Conservation (phyloP, 2,113 vertebrate species). For the Typhlomys cinereus region DNA sequence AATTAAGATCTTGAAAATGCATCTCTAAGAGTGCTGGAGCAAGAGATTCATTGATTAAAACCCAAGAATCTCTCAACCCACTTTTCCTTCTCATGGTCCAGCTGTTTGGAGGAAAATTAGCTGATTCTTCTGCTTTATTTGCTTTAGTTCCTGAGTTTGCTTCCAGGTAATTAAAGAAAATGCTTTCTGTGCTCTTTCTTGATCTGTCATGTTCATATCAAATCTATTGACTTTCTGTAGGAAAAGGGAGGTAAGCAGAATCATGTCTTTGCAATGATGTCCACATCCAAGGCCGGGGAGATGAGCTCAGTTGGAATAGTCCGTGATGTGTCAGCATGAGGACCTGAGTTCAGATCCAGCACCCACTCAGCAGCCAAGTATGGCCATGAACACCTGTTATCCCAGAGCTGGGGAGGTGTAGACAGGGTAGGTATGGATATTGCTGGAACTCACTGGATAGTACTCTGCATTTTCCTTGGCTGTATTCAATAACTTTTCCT, state of each 20-base stretch:
- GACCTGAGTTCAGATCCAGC: not conserved
- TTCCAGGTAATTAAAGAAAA: constrained; percentile 47
- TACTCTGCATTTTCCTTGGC: not conserved
- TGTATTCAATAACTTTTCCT: not conserved
- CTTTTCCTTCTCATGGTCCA: not conserved
- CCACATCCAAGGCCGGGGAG: not conserved
- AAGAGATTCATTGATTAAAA: not conserved
- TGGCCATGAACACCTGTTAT: not conserved
- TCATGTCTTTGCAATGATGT: not conserved
- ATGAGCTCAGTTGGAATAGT: not conserved
- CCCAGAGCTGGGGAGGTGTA: too few relatives aligned
- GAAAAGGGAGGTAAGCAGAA: not conserved
- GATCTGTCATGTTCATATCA: constrained; percentile 49
- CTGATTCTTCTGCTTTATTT: not conserved
- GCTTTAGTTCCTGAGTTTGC: not conserved
- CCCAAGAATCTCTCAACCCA: not conserved
- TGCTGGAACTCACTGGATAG: not conserved
- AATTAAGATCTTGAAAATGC: not conserved
- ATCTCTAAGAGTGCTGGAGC: too few relatives aligned
- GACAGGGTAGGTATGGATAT: not conserved
- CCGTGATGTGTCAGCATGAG: not conserved
- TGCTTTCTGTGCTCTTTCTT: not conserved
- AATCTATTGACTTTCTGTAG: constrained; percentile 18
- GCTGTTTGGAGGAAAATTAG: not conserved
- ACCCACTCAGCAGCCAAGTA: not conserved